Conservation (phyloP, 2,888 invertebrate species). For the Caenorhabditis macrosperma region DNA sequence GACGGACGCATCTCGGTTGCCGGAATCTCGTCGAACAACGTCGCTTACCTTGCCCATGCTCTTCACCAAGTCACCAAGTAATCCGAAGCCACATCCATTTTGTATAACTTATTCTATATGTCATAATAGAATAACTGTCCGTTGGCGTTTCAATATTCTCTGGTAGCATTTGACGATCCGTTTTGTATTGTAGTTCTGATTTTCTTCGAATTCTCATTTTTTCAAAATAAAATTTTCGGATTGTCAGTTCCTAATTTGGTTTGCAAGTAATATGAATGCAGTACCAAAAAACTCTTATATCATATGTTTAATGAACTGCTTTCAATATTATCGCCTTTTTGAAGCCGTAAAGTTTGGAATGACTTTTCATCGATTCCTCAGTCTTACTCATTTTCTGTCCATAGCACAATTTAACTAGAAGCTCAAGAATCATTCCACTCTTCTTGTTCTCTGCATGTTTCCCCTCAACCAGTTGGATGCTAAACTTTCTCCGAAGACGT, state of each 20-base stretch:
- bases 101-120: conserved; percentile 54
- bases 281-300: too few relatives aligned
- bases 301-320: too few relatives aligned
- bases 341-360: too few relatives aligned
- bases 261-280: not conserved
- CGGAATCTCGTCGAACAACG: conserved; percentile 91
- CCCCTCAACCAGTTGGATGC: too few relatives aligned
- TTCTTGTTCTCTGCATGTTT: too few relatives aligned
- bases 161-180: conserved; percentile 18
- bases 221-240: not conserved
- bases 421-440: too few relatives aligned
- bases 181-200: not conserved
- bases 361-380: too few relatives aligned
- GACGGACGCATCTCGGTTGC: conserved; percentile 97
- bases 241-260: too few relatives aligned
- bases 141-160: conserved; percentile 19
- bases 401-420: too few relatives aligned
- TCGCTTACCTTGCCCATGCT: conserved; percentile 90
- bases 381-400: too few relatives aligned
- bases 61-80: conserved; percentile 78
- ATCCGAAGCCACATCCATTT: conserved; percentile 2
- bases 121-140: conserved; percentile 54
- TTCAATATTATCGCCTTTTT: too few relatives aligned
- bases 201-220: not conserved
- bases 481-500: too few relatives aligned